A percentile compares a stretch with the other conserved stretches of the same genome.
These are phyloP conservation scores for Patiria miniata DNA, from an alignment of 35 echinoderm and acorn worm species.

Conservation along the genomic window DNA sequence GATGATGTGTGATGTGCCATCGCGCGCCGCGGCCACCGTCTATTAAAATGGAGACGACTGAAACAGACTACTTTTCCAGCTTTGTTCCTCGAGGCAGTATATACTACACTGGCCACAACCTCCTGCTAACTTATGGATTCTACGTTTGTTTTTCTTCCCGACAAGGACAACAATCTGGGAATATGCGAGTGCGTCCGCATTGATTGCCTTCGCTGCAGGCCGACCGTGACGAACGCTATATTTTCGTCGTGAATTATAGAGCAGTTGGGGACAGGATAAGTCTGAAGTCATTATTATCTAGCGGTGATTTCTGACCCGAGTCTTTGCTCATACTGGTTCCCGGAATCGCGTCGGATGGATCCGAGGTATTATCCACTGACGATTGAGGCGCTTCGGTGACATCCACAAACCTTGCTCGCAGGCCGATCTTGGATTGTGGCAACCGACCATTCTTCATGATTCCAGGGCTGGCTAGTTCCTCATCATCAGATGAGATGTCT, in stretches of 20 bases:
- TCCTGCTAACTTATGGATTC: too few relatives aligned
- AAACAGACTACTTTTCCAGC: too few relatives aligned
- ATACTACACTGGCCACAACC: too few relatives aligned
- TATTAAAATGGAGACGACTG: too few relatives aligned
- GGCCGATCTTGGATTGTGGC: background rate
- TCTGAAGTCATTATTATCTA: background rate
- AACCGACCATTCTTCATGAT: background rate
- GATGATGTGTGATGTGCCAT: too few relatives aligned
- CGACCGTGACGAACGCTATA: too few relatives aligned
- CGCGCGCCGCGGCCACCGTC: too few relatives aligned
- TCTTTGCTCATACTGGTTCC: background rate
- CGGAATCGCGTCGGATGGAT: background rate
- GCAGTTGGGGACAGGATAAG: background rate
- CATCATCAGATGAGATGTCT: constrained; percentile 28
- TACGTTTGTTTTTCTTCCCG: too few relatives aligned
- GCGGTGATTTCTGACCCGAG: background rate
- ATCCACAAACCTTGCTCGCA: background rate
- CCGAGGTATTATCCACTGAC: background rate
- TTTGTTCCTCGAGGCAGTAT: too few relatives aligned
- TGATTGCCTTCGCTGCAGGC: too few relatives aligned
- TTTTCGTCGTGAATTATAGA: background rate
- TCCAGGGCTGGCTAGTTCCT: background rate
- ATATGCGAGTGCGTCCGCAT: too few relatives aligned
- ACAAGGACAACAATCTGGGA: too few relatives aligned
- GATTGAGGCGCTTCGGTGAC: background rate